Base-by-base conservation (phyloP, 2,797 vertebrate genomes). In the Sarcophilus harrisii region DNA sequence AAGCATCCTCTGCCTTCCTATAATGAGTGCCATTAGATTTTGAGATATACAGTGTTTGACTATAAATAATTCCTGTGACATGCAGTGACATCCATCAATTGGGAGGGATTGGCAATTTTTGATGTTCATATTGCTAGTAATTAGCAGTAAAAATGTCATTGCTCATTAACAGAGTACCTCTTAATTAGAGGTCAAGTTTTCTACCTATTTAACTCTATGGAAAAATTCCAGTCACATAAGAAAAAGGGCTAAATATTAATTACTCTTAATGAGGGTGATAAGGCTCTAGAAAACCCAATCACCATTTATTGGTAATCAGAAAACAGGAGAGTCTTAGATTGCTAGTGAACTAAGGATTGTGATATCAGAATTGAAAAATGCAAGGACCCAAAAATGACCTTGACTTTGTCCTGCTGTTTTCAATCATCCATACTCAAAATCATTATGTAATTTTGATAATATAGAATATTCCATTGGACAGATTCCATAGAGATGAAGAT, bases 101-200 rank as follows among this genome's bases (percentile, higher is more conserved):
- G 30, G 57, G 29, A 94, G 8, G 0, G 93, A 0, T 95, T 59
- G 91, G 21, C 55, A 96, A 90, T 2, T 93, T 94, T 92, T 95
- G 57, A 94, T 92, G 52, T 21, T 95, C 59, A 91, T 81, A 52
- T 81, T 94, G 59, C 38, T 81, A 66, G 24, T 28, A 91, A 92
- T 94, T 95, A 92, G 32, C 24, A 60, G 81, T 91, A 93, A 96
- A 96, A 91, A 54, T 52, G 11, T 91, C 58, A 92, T 58, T 94
- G 27, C 57, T 96, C 91, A 57, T 94, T 95, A 94, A 92, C 10
- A 95, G 93, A 66, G 18, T 32, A 95, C 92, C 4, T 55, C 55
- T 93, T 73, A 66, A 96, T 92, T 60, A 62, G 38, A 73, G 89
- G 38, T 92, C 66, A 94, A 90, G 49, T 91, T 91, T 81, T 81